Base-by-base conservation (phyloP, 2,797 vertebrate species). In the Peromyscus attwateri region DNA sequence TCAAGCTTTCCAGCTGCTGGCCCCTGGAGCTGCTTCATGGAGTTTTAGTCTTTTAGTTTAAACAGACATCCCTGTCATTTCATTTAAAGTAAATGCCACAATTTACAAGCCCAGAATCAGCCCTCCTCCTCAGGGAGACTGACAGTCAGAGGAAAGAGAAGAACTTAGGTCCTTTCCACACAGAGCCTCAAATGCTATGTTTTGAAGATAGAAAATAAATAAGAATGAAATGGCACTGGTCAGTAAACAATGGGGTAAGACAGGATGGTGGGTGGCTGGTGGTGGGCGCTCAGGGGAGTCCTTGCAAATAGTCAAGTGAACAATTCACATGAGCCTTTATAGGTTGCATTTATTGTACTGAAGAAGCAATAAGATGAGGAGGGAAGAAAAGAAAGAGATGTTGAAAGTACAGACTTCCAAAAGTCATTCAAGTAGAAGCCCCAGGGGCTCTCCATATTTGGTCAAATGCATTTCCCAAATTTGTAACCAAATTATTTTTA, bases 121-220 rank as follows among this genome's bases (percentile, higher is more conserved):
- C 96, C 77, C 62, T 96, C 68, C 60, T 92, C 71, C 96, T 92
- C 11, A 0, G 87, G 68, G 94, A 95, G 57, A 52, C 40, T 77
- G 34, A 31, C 91, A 31, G 68, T 91, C 92, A 80, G 23, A 60
- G 52, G 83, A 96, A 5, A 66, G 55, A 27, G 64, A 92, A 79
- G 49, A 75, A 95, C 27, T 77, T 97, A 80, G 80, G 92, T 88
- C 19, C 83, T 52, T 91, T 95, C 94, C 29, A 27, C 87, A 80
- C 80, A 83, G 1, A 97, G n/a, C 89, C 66, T 95, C 96, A 76
- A 94, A 87, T 92, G 94, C 96, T 90, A 0, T 95, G 85, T 95
- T 94, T 96, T 95, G 94, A 92, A 97, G 96, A 87, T 40, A 90
- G 89, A 96, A 94, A 95, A 95, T 37, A 85, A 96, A 81, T 92